These are phyloP conservation scores for Trichomycterus rosablanca DNA, from an alignment of 2,113 vertebrate genomes.

Conservation along the genomic window DNA sequence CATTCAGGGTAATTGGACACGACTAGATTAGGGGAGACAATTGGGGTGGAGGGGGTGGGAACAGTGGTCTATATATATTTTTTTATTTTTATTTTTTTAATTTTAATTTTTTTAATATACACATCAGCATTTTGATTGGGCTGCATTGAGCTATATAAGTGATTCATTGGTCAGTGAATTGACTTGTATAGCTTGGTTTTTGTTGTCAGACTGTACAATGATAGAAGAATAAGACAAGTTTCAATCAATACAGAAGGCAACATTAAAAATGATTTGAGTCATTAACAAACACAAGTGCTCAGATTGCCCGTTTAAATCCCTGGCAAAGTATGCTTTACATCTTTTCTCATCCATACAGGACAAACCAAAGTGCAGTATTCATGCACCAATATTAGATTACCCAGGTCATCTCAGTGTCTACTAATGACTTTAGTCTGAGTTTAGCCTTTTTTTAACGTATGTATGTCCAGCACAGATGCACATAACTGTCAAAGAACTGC, in stretches of 20 bases:
- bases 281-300: slow-evolving; percentile 20
- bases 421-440: slow-evolving; percentile 56
- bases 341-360: neutral
- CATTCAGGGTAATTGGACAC: no score
- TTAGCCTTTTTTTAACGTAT: slow-evolving; percentile 44
- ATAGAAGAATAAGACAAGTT: slow-evolving; percentile 21
- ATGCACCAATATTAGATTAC: slow-evolving; percentile 39
- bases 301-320: slow-evolving; percentile 33
- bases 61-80: no score
- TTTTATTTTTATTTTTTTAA: no score
- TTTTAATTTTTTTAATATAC: no score
- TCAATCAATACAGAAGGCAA: slow-evolving; percentile 32
- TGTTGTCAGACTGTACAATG: slow-evolving; percentile 6
- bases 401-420: slow-evolving; percentile 51
- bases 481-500: slow-evolving; percentile 56
- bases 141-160: neutral
- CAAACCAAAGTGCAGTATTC: slow-evolving; percentile 13
- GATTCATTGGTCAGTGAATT: slow-evolving; percentile 4
- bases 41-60: no score
- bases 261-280: slow-evolving; percentile 30
- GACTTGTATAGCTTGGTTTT: slow-evolving; percentile 23
- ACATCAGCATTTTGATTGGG: no score
- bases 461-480: slow-evolving; percentile 53
- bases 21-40: no score
- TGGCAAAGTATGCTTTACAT: slow-evolving; percentile 21